Evolutionary conservation across 2,888 invertebrate species (phyloP).

Genomic region (Cactoblastis cactorum): DNA sequence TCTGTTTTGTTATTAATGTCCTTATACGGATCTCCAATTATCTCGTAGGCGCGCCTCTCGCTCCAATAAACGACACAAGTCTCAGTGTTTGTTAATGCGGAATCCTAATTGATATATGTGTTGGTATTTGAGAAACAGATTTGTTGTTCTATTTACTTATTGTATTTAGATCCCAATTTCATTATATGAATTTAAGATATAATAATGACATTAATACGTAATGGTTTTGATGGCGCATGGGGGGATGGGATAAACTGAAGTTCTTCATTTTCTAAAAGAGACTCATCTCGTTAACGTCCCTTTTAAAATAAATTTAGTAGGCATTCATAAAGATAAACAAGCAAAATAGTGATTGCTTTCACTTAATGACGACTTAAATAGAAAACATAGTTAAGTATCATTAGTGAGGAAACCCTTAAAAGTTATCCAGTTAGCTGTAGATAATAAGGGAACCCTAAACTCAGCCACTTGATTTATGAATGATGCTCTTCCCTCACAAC

Average conservation of each 20-base stretch:
- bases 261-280: too few relatives aligned
- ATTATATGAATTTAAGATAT: too few relatives aligned
- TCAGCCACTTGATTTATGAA: conserved; percentile 15
- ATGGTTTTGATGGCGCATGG: too few relatives aligned
- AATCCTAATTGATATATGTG: conserved; percentile 29
- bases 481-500: conserved; percentile 9
- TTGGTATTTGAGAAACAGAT: not conserved
- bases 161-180: too few relatives aligned
- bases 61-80: conserved; percentile 39
- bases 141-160: not conserved
- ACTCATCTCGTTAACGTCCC: too few relatives aligned
- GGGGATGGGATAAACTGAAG: too few relatives aligned
- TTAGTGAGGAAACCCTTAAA: conserved; percentile 17
- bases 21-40: conserved; percentile 66
- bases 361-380: conserved; percentile 4
- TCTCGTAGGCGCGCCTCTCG: conserved; percentile 42
- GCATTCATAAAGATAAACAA: too few relatives aligned
- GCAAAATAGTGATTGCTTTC: not conserved
- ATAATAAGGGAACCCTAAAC: conserved; percentile 16
- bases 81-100: conserved; percentile 35
- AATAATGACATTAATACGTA: too few relatives aligned
- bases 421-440: conserved; percentile 18
- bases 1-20: conserved; percentile 72
- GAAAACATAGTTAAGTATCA: conserved; percentile 19
- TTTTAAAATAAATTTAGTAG: too few relatives aligned